Conservation (phyloP, 2,888 invertebrate genomes). For the Leptogaster cylindrica region DNA sequence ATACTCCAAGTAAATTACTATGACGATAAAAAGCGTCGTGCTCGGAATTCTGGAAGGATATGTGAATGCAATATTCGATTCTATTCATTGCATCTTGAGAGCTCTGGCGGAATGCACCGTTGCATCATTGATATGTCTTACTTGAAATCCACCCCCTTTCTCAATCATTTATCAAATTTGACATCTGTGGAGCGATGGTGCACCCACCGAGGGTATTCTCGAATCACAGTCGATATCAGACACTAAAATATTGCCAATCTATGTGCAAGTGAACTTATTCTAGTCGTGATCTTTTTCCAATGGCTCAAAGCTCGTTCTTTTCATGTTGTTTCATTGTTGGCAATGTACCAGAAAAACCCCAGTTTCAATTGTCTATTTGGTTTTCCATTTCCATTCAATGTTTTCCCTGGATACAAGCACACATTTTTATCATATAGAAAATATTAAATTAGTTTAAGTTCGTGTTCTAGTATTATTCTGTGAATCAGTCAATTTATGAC, state of each 20-base stretch:
- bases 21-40: neutral
- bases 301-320: neutral
- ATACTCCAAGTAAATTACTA: neutral
- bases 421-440: too few relatives aligned
- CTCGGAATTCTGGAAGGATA: neutral
- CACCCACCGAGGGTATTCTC: neutral
- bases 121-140: slow-evolving; percentile 20
- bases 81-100: neutral
- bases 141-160: neutral
- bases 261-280: slow-evolving; percentile 41
- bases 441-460: slow-evolving; percentile 35
- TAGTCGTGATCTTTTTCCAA: slow-evolving; percentile 38
- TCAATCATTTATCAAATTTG: slow-evolving; percentile 27
- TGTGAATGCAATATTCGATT: slow-evolving; percentile 16
- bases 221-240: slow-evolving; percentile 34
- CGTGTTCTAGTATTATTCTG: slow-evolving; percentile 11
- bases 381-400: too few relatives aligned
- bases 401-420: too few relatives aligned
- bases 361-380: slow-evolving; percentile 26
- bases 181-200: neutral
- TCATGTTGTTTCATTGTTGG: neutral
- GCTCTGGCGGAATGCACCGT: neutral
- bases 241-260: slow-evolving; percentile 43
- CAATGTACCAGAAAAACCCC: slow-evolving; percentile 36
- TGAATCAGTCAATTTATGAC: slow-evolving; percentile 22